phyloP scores from a whole-genome alignment of 53 echinoderm and acorn worm genomes.

The Pentamera pediparva region DNA sequence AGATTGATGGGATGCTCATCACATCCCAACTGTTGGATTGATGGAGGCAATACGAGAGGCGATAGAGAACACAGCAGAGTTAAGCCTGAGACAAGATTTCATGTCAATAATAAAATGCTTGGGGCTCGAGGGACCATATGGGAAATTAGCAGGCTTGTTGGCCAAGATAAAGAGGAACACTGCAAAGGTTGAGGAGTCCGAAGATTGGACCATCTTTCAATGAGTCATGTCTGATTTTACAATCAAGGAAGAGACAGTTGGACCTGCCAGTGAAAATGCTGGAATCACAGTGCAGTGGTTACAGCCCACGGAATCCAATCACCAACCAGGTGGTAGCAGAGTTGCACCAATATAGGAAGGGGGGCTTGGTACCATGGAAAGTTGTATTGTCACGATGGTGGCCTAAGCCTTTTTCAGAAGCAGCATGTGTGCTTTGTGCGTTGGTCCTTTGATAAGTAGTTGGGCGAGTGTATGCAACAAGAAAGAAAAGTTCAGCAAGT shows the following conservation, averaged over 20 bases:
- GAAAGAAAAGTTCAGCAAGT: background rate
- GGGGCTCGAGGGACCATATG: constrained; percentile 36
- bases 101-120: constrained; percentile 30
- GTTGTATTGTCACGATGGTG: constrained; percentile 25
- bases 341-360: background rate
- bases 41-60: constrained; percentile 40
- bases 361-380: constrained; percentile 20
- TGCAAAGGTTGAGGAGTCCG: too few species aligned
- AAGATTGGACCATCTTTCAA: too few species aligned
- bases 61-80: constrained; percentile 23
- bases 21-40: constrained; percentile 48
- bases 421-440: constrained; percentile 1
- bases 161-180: too few species aligned
- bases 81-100: constrained; percentile 36
- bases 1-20: constrained; percentile 50
- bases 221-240: too few species aligned
- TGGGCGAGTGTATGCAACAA: constrained; percentile 25
- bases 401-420: constrained; percentile 30
- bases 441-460: constrained; percentile 26
- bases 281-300: too few species aligned
- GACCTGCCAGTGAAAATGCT: too few species aligned
- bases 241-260: too few species aligned
- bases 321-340: background rate
- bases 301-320: too few species aligned
- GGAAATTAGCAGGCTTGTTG: background rate